Conservation (phyloP, 2,113 vertebrate genomes). For the Vicugna pacos region DNA sequence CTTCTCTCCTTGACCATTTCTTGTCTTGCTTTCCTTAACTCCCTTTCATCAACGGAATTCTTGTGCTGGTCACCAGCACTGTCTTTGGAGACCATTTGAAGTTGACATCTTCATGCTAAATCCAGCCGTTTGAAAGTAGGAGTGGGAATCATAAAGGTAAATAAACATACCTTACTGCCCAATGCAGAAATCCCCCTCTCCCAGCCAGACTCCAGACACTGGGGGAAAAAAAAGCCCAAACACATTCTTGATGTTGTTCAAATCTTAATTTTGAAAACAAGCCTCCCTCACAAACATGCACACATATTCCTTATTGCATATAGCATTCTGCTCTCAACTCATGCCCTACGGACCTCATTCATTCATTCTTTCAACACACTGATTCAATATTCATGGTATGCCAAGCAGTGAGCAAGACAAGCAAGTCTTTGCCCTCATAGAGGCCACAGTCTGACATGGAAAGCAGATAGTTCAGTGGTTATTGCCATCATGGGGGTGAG, state of each 20-base stretch:
- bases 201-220: neutral
- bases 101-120: neutral
- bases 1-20: slow-evolving; percentile 50
- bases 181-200: neutral
- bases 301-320: neutral
- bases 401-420: neutral
- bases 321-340: neutral
- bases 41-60: slow-evolving; percentile 19
- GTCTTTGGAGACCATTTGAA: neutral
- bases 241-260: neutral
- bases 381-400: neutral
- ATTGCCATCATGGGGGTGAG: neutral
- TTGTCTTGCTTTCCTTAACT: slow-evolving; percentile 41
- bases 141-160: neutral
- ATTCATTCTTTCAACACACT: neutral
- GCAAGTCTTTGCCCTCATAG: neutral
- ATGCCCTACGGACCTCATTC: neutral
- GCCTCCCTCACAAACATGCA: neutral
- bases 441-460: neutral
- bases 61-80: neutral
- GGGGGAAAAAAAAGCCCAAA: neutral
- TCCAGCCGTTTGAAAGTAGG: neutral
- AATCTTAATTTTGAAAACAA: slow-evolving; percentile 39
- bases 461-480: neutral
- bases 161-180: neutral